These are phyloP conservation scores for Diadegma fenestrale DNA, from an alignment of 2,888 invertebrate species.

Conservation along the genomic window DNA sequence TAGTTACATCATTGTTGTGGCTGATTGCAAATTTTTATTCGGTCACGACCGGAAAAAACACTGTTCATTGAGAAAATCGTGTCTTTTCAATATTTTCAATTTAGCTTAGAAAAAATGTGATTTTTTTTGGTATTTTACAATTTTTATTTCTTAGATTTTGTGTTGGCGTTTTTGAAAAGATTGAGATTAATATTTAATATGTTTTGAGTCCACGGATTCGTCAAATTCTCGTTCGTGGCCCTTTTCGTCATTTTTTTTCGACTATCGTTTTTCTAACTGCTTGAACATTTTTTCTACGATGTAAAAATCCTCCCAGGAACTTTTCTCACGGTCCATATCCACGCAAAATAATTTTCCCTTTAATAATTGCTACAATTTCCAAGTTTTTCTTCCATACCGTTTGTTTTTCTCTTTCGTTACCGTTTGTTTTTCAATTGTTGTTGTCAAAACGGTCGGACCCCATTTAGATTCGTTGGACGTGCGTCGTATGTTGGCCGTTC, in stretches of 20 bases:
- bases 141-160: background rate
- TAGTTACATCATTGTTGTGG: background rate
- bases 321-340: background rate
- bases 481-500: background rate
- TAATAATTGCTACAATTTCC: background rate
- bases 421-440: background rate
- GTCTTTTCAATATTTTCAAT: background rate
- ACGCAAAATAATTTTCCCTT: background rate
- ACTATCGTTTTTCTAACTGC: background rate
- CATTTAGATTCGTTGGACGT: constrained; percentile 14
- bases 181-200: background rate
- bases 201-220: background rate
- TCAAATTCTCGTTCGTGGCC: background rate
- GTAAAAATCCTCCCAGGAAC: background rate
- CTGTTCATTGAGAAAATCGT: no score
- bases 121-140: background rate
- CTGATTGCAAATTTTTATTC: background rate
- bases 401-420: background rate
- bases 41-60: no score
- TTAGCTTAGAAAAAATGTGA: background rate
- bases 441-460: background rate
- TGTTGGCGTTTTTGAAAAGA: background rate
- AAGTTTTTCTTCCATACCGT: background rate
- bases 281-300: background rate
- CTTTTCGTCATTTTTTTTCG: background rate